Base-by-base conservation (phyloP, 64 coral and sea anemone genomes). In the Actinia equina region DNA sequence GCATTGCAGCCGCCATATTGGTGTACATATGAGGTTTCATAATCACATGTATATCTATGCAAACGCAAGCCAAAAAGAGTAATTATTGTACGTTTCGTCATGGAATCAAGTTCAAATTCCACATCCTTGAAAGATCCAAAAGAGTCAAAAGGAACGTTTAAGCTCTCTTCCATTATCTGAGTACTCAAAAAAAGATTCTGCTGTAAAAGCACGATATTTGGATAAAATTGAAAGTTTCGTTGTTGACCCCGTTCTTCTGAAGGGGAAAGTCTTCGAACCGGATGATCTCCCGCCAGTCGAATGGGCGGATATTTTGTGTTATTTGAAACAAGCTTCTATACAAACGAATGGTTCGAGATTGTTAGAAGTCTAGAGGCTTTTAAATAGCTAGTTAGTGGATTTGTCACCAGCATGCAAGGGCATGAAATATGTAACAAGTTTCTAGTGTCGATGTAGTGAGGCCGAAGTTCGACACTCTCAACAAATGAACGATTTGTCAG, bases 201-300 rank as follows among this genome's bases (percentile, higher is more conserved):
- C 11, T 16, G 88, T 90, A 71, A 89, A 90, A 84, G 70, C n/a
- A 18, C 2, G 88, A 30, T 90, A 90, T 84, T 74, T 90, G 37
- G 64, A 90, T 58, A 90, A 90, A 30, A 85, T 84, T 84, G 20
- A 64, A 65, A 51, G 57, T 14, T 37, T 90, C 54, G 80, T 80
- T 71, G 84, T 90, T 69, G 88, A 84, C 88, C 88, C 80, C n/a
- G n/a, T n/a, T n/a, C n/a, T n/a, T n/a, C n/a, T n/a, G n/a, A n/a
- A n/a, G n/a, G n/a, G n/a, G n/a, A 22, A 59, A 84, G 59, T 43
- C 70, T 6, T 16, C 84, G 22, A n/a, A 69, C 86, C 43, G 71
- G 49, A 87, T 42, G 77, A 65, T 77, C 71, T 87, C 49, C 86
- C 64, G 52, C 86, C 86, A 1, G 71, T 87, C 18, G 86, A 87